A percentile compares a stretch with the other conserved stretches of the same genome.
These are phyloP conservation scores for Apodemus agrarius DNA, from an alignment of 2,797 vertebrate species.

Conservation along the genomic window DNA sequence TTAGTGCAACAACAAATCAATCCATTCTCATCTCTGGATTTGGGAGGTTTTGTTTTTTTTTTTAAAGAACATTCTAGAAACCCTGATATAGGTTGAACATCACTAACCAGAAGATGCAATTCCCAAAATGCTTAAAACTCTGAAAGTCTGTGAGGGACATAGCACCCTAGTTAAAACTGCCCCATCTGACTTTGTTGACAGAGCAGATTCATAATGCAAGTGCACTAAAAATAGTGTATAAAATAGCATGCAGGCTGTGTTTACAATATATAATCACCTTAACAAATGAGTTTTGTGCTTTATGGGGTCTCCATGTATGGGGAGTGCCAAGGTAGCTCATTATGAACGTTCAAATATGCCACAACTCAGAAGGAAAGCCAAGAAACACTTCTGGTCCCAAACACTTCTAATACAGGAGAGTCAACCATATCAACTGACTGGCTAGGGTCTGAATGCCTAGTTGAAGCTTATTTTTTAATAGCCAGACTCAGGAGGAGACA, in stretches of 20 bases:
- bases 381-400: neutral
- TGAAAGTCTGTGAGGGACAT: neutral
- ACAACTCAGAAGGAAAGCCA: neutral
- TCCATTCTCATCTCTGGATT: neutral
- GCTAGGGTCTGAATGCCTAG: neutral
- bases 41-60: neutral
- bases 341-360: neutral
- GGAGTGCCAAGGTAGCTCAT: neutral
- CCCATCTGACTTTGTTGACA: neutral
- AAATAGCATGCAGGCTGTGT: neutral
- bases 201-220: neutral
- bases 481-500: neutral
- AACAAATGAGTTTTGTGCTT: neutral
- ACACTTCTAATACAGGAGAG: neutral
- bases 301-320: no score
- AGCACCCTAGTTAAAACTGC: neutral
- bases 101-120: neutral
- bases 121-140: neutral
- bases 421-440: neutral
- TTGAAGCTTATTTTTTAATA: neutral
- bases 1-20: neutral
- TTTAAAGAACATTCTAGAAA: conserved; percentile 22
- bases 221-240: neutral
- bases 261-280: neutral
- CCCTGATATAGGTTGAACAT: no score